Evolutionary conservation across 2,888 invertebrate genomes (phyloP).

Genomic region (Vanessa cardui): DNA sequence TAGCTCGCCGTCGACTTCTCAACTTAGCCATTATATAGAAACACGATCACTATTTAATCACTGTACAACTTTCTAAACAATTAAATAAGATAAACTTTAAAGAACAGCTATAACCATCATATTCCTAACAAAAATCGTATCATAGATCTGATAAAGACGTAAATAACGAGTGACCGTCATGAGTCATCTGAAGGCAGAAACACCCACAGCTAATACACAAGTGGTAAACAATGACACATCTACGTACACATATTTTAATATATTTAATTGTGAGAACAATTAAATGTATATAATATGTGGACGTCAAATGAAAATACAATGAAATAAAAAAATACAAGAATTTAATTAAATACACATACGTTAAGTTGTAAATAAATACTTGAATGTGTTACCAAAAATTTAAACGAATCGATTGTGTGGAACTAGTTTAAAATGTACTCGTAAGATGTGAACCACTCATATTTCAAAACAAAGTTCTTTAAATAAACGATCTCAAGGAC

Average conservation of each 20-base stretch:
- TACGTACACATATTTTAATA: slow-evolving; percentile 6
- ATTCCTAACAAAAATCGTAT: not conserved
- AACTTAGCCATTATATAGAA: slow-evolving; percentile 50
- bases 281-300: not conserved
- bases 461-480: too few relatives aligned
- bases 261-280: not conserved
- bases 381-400: too few relatives aligned
- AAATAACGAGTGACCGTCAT: slow-evolving; percentile 16
- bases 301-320: too few relatives aligned
- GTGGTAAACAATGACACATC: slow-evolving; percentile 49
- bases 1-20: slow-evolving; percentile 45
- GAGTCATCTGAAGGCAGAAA: slow-evolving; percentile 38
- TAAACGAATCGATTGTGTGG: too few relatives aligned
- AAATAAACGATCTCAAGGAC: too few relatives aligned
- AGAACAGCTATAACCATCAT: not conserved
- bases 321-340: too few relatives aligned
- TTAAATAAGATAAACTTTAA: not conserved
- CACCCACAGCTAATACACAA: slow-evolving; percentile 52
- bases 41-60: slow-evolving; percentile 1
- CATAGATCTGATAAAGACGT: slow-evolving; percentile 24
- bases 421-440: too few relatives aligned
- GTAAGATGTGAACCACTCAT: too few relatives aligned
- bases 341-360: too few relatives aligned
- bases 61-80: not conserved
- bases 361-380: too few relatives aligned